phyloP scores from a whole-genome alignment of 2,888 invertebrate species.

The Drosophila leonis region DNA sequence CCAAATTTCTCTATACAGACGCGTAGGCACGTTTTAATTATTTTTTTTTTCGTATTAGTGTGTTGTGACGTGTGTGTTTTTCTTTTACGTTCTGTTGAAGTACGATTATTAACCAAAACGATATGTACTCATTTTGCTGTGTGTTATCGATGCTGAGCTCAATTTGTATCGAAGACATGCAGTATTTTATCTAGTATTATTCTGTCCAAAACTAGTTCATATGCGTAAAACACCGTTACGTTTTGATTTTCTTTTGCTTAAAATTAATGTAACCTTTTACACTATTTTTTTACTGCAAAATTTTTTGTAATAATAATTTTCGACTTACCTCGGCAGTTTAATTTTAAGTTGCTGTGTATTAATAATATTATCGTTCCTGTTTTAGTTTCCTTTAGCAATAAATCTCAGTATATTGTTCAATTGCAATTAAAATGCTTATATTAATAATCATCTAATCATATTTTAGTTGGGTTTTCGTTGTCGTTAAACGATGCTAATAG shows the following conservation, averaged over 20 bases:
- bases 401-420: background rate
- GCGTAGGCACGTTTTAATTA: slow-evolving; percentile 27
- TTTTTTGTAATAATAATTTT: background rate
- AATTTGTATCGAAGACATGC: background rate
- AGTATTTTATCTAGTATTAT: slow-evolving; percentile 24
- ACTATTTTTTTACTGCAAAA: background rate
- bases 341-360: background rate
- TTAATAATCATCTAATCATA: slow-evolving; percentile 55
- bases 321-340: background rate
- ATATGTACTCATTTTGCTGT: slow-evolving; percentile 16
- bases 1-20: slow-evolving; percentile 23
- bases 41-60: slow-evolving; percentile 12
- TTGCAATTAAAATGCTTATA: slow-evolving; percentile 50
- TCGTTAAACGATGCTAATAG: slow-evolving; percentile 67
- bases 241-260: background rate
- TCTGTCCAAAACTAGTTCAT: background rate
- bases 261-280: background rate
- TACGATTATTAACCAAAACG: slow-evolving; percentile 14
- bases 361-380: background rate
- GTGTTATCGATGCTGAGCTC: slow-evolving; percentile 39
- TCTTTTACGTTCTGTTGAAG: slow-evolving; percentile 30
- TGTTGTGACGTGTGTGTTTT: slow-evolving; percentile 73
- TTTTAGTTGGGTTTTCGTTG: slow-evolving; percentile 65
- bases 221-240: background rate
- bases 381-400: background rate